These are phyloP conservation scores for Smittia sp. DNA, from an alignment of 2,888 invertebrate species.

Conservation along the genomic window DNA sequence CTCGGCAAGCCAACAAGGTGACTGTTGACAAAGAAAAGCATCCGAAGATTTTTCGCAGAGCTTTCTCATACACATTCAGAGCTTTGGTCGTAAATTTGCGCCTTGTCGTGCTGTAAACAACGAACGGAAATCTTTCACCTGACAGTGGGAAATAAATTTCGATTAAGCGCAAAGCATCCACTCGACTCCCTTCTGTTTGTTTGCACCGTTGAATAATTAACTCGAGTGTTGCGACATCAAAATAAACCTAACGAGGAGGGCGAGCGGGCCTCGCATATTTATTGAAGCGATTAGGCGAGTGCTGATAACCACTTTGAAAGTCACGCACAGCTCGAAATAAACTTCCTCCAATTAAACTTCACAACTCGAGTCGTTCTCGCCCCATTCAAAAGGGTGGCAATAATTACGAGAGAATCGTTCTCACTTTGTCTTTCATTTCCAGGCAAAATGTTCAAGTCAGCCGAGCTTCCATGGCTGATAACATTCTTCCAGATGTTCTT, in stretches of 20 bases:
- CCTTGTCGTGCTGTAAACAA: background rate
- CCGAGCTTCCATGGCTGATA: slow-evolving; percentile 79
- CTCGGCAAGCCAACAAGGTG: background rate
- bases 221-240: background rate
- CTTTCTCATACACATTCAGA: background rate
- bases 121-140: background rate
- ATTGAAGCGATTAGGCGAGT: background rate
- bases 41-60: background rate
- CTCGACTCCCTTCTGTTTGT: background rate
- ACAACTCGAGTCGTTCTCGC: background rate
- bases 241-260: background rate
- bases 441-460: slow-evolving; percentile 86
- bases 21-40: background rate
- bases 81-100: background rate
- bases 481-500: slow-evolving; percentile 95
- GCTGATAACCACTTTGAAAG: background rate
- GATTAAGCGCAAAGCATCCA: background rate
- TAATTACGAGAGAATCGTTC: background rate
- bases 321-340: slow-evolving; percentile 15
- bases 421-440: slow-evolving; percentile 42
- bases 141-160: background rate
- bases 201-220: slow-evolving; percentile 6
- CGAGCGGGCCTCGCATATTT: background rate
- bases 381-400: background rate
- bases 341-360: background rate